phyloP scores from a whole-genome alignment of 2,888 invertebrate genomes.

The Rhodophaea formosa region DNA sequence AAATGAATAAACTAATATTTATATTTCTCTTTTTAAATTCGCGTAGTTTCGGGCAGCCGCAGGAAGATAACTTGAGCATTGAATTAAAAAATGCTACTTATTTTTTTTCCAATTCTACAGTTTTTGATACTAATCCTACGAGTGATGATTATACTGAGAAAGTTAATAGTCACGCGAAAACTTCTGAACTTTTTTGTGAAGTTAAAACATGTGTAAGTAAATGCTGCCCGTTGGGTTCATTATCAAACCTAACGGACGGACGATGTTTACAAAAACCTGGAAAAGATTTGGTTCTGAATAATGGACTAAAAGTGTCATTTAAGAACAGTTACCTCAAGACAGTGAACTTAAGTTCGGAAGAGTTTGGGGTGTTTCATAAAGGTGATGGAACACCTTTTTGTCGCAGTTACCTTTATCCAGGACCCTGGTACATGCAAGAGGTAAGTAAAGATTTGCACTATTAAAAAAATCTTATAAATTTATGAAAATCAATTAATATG shows the following conservation, averaged over 20 bases:
- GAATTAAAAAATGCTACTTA: neutral
- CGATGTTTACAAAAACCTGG: neutral
- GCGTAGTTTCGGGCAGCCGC: neutral
- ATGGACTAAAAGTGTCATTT: neutral
- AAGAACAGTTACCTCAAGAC: neutral
- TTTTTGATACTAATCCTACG: neutral
- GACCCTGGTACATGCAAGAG: neutral
- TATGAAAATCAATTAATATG: no score
- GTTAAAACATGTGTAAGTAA: neutral
- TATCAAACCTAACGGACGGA: neutral
- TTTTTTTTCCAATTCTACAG: neutral
- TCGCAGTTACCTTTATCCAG: no score
- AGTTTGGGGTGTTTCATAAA: neutral
- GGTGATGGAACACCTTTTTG: no score
- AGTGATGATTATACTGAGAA: neutral
- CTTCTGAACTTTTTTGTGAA: neutral
- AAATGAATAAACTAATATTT: neutral
- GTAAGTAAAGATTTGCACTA: no score
- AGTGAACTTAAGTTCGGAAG: neutral
- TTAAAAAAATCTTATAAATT: no score
- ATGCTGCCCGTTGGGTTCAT: neutral
- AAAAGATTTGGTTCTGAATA: neutral
- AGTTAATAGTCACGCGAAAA: neutral
- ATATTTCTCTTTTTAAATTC: neutral
- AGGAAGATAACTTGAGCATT: neutral